These are phyloP conservation scores for Mythimna pallens DNA, from an alignment of 2,888 invertebrate species.

Conservation along the genomic window DNA sequence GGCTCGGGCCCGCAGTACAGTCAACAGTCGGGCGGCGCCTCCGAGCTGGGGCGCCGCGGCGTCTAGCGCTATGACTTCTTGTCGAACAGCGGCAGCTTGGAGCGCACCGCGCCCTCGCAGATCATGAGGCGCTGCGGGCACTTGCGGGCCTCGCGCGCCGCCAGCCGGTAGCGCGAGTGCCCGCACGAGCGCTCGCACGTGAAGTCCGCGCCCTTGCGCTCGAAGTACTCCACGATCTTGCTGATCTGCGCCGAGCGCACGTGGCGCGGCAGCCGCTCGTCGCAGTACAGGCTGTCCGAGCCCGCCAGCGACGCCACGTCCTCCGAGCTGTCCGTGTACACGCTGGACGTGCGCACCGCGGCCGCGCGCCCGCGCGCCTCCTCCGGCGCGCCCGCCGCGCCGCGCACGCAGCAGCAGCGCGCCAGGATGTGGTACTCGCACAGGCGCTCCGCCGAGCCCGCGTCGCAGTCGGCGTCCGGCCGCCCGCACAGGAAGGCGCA, in stretches of 20 bases:
- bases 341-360: constrained; percentile 93
- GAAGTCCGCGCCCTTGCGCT: constrained; percentile 93
- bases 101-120: constrained; percentile 96
- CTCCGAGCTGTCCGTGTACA: constrained; percentile 96
- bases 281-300: constrained; percentile 93
- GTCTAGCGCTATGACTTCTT: constrained; percentile 84
- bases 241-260: constrained; percentile 93
- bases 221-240: constrained; percentile 97
- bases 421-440: constrained; percentile 80
- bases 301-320: constrained; percentile 95
- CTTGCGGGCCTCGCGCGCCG: constrained; percentile 68
- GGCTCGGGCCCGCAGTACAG: constrained; percentile 7
- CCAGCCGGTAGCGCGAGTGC: constrained; percentile 70
- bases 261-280: constrained; percentile 91
- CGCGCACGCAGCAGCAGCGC: constrained; percentile 82
- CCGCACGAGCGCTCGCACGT: constrained; percentile 85
- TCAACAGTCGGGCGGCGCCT: not conserved
- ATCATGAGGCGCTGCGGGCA: constrained; percentile 93
- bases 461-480: constrained; percentile 37
- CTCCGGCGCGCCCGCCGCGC: constrained; percentile 71
- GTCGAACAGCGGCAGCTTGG: constrained; percentile 96
- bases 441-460: constrained; percentile 63
- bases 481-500: constrained; percentile 82
- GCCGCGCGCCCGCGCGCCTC: constrained; percentile 70
- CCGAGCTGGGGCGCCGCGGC: not conserved